Evolutionary conservation across 2,797 vertebrate genomes (phyloP), one percentile per base, ranked within the genome.

Genomic region (Sebastes umbrosus): DNA sequence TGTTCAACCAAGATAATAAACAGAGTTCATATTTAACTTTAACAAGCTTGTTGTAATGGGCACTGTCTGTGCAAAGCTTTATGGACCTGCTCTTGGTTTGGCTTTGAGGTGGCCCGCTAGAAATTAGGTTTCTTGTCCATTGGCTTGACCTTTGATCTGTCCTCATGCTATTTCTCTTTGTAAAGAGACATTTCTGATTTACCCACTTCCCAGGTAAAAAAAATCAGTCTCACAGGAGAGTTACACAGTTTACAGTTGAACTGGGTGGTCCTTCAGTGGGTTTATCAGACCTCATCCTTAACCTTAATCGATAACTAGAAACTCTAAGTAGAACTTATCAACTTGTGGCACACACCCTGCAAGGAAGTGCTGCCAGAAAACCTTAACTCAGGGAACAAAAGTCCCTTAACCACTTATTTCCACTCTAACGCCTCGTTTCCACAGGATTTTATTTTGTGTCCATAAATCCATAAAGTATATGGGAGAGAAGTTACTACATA

Each of bases 11-110:
- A 32, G n/a, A 63, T 29, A 36, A 79, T 78, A 77, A 82, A 58
- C 6, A 0, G 18, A 36, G 55, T 84, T 77, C 27, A 78, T 64
- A 63, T 84, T 79, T 80, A 83, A 78, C 70, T 86, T 83, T 73
- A 64, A 84, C 2, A 39, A 63, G 69, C 58, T 32, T 64, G 34
- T 67, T 86, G 58, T 46, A 12, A 32, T 43, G 8, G 7, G 2
- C n/a, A n/a, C 8, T 8, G 39, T 43, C 36, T 25, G 52, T 18
- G 8, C 1, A n/a, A 34, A 6, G 4, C 27, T 22, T 65, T 60
- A 58, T 55, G 22, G 54, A 57, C 65, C 20, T 7, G 6, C 16
- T 31, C 62, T 77, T 60, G 24, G 16, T 39, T 43, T 27, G 8
- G 0, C 0, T 75, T 78, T 70, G 14, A 73, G 58, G 43, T 64